These are phyloP conservation scores for Tiliqua scincoides DNA, from an alignment of 2,113 vertebrate genomes.

Conservation along the genomic window DNA sequence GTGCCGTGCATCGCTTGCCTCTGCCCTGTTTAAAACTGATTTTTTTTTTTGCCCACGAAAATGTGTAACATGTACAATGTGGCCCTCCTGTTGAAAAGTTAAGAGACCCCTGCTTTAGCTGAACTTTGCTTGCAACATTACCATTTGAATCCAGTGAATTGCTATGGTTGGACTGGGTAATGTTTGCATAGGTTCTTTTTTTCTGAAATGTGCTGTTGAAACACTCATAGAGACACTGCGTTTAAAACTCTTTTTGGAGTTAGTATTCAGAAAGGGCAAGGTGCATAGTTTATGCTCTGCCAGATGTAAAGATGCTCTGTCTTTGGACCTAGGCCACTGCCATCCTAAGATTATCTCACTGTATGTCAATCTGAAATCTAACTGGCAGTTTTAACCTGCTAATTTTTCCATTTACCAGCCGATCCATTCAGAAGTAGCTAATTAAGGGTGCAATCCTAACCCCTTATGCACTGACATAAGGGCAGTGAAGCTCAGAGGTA, in stretches of 20 bases:
- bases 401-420: neutral
- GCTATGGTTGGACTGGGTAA: neutral
- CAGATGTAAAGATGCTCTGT: too few relatives aligned
- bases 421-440: neutral
- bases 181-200: constrained; percentile 28
- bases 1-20: too few relatives aligned
- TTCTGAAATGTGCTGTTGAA: constrained; percentile 23
- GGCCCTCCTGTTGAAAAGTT: too few relatives aligned
- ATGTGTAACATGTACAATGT: too few relatives aligned
- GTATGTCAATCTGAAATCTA: neutral
- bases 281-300: neutral
- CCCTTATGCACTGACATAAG: too few relatives aligned
- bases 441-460: too few relatives aligned
- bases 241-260: neutral
- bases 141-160: neutral
- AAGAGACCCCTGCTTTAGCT: too few relatives aligned
- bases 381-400: neutral
- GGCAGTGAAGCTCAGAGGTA: too few relatives aligned
- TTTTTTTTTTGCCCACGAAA: too few relatives aligned
- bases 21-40: too few relatives aligned
- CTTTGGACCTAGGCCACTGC: neutral
- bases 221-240: neutral
- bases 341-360: neutral
- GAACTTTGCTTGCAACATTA: neutral
- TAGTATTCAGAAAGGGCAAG: constrained; percentile 7